These are phyloP conservation scores for Episyrphus balteatus DNA, from an alignment of 1,140 invertebrate species.

Conservation along the genomic window DNA sequence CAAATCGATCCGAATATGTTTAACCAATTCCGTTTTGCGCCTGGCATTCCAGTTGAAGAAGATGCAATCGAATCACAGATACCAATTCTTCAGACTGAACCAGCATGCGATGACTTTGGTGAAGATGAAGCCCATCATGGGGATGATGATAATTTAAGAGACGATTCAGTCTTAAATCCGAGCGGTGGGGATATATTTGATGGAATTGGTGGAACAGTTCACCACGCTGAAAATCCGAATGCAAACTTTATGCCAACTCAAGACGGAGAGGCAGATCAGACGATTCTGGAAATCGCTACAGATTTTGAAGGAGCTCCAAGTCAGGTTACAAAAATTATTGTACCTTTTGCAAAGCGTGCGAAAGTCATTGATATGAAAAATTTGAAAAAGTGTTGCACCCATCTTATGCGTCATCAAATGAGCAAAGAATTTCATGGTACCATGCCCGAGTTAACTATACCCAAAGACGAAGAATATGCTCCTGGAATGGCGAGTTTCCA, in stretches of 20 bases:
- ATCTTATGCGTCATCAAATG: slow-evolving; percentile 30
- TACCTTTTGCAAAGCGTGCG: slow-evolving; percentile 56
- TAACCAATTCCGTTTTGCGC: slow-evolving; percentile 17
- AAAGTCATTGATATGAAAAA: slow-evolving; percentile 67
- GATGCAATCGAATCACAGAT: slow-evolving; percentile 6
- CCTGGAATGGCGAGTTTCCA: slow-evolving; percentile 33
- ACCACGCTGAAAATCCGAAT: background rate
- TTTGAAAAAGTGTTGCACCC: slow-evolving; percentile 52
- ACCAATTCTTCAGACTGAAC: slow-evolving; percentile 6
- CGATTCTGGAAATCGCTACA: slow-evolving; percentile 28
- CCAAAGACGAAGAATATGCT: slow-evolving; percentile 16
- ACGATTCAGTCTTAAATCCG: background rate
- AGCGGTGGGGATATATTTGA: background rate
- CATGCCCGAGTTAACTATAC: slow-evolving; percentile 15
- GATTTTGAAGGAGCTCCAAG: slow-evolving; percentile 30
- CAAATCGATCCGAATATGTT: slow-evolving; percentile 21
- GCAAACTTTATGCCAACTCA: background rate
- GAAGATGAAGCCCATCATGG: background rate
- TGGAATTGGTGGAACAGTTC: background rate
- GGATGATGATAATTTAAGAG: background rate
- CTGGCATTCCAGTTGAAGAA: slow-evolving; percentile 19
- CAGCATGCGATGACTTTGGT: slow-evolving; percentile 14
- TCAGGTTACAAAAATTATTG: slow-evolving; percentile 46
- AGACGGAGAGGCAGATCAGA: slow-evolving; percentile 14
- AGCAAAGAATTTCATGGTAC: background rate